Evolutionary conservation across 35 echinoderm and acorn worm species (phyloP).

Genomic region (Hemicentrotus pulcherrimus): DNA sequence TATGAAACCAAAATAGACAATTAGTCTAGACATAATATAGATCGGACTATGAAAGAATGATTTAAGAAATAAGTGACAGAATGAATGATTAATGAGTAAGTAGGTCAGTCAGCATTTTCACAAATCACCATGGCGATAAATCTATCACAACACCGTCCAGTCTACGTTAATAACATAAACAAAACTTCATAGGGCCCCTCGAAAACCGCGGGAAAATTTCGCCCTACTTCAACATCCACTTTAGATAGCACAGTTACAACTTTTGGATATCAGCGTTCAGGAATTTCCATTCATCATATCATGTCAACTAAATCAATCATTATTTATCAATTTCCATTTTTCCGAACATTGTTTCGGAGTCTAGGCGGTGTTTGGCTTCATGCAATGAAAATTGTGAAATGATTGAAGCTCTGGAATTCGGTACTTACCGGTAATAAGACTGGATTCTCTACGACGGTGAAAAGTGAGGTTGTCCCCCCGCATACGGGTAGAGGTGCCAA

Average conservation of each 20-base stretch:
- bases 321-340: neutral
- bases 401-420: neutral
- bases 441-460: neutral
- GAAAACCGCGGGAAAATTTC: neutral
- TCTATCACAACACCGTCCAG: neutral
- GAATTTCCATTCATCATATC: neutral
- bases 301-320: neutral
- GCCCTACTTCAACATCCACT: neutral
- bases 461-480: slow-evolving; percentile 43
- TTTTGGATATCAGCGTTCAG: neutral
- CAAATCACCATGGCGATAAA: neutral
- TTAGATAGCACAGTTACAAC: neutral
- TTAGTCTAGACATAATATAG: no score
- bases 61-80: no score
- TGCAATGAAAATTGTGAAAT: neutral
- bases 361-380: neutral
- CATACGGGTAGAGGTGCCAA: slow-evolving; percentile 14
- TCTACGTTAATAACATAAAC: neutral
- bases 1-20: neutral
- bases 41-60: no score
- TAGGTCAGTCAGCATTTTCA: neutral
- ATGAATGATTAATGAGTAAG: neutral
- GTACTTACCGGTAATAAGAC: slow-evolving; percentile 28
- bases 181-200: neutral
- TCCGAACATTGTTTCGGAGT: neutral